Evolutionary conservation across 2,888 invertebrate species (phyloP), one percentile per base, ranked within the genome.

Genomic region (Sericinus montela): DNA sequence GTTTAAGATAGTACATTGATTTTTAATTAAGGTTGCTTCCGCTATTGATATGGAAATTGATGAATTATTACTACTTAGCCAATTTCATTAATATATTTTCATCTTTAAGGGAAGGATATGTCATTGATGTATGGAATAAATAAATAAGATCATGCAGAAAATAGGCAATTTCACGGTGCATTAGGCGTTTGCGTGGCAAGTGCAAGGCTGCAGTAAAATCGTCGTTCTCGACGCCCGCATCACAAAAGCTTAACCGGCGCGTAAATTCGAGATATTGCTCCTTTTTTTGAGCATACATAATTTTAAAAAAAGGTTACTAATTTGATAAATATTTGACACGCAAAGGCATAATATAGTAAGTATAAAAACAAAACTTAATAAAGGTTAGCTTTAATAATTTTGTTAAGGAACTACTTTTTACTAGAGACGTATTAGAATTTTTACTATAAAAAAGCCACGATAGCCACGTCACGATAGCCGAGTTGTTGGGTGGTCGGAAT

Each of bases 161-260:
- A 88, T 86, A 86, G 87, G 80, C 87, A 85, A 88, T 88, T 88
- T 88, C 81, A 86, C 86, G 85, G 82, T 86, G 86, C 84, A 88
- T 87, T 86, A 81, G 72, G 53, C 67, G 76, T 78, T 83, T 81
- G 80, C 80, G 75, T 72, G 63, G 69, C 62, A 58, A 62, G 60
- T 66, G 70, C 66, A 63, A 55, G 59, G 54, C 57, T 73, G 72
- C 61, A 51, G 63, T 71, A 72, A 71, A 73, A 68, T 59, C 63
- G 54, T 58, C 67, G 63, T 62, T 63, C 60, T 65, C 72, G 60
- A 65, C 70, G 69, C 69, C 66, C 64, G 72, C 67, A 65, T 71
- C 65, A 82, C 78, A 81, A 83, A 78, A 70, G 79, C 73, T 73
- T 72, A 69, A 67, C 57, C 75, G 69, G 69, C 59, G 77, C 73